Base-by-base conservation (phyloP, 2,113 vertebrate genomes). In the Alosa alosa region DNA sequence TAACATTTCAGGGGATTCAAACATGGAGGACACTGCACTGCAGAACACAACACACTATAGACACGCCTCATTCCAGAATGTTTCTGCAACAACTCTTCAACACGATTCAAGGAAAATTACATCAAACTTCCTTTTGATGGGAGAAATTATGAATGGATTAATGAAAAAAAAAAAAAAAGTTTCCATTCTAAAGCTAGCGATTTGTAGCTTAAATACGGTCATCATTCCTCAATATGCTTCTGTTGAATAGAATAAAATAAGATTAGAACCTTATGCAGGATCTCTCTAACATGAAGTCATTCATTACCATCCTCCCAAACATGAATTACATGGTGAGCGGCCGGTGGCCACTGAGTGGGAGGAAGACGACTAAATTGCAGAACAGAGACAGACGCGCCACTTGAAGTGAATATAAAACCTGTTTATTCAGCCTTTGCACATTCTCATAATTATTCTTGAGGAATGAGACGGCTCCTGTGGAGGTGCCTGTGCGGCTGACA, bases 401-500 rank as follows among this genome's bases (percentile, higher is more conserved):
- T 78, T 86, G 68, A 68, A 72, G 4, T 39, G 41, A 50, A 75
- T 60, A 81, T 52, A 82, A 82, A 86, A 81, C 89, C 49, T 87
- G 88, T 91, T 90, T 75, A 84, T 82, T 88, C 89, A 86, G 3
- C 88, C 68, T 20, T 82, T 85, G 82, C 81, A 85, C 6, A 4
- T 57, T 50, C 68, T 85, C 81, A 87, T 85, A 87, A 87, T 85
- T 82, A 46, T 50, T 52, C 2, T 86, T 85, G 52, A 52, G 83
- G 82, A 82, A 78, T 83, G 81, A 85, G 88, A 90, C 81, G 60
- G 8, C 83, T 41, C 83, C n/a, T 50, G 84, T 17, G 49, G n/a
- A 22, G 44, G 13, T 85, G 87, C 55, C n/a, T 81, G 47, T 64
- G 9, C n/a, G 25, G 20, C 45, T 81, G 36, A 83, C 78, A 84